These are phyloP conservation scores for Leptinotarsa rubiginosa DNA, from an alignment of 2,888 invertebrate species.

Conservation along the genomic window DNA sequence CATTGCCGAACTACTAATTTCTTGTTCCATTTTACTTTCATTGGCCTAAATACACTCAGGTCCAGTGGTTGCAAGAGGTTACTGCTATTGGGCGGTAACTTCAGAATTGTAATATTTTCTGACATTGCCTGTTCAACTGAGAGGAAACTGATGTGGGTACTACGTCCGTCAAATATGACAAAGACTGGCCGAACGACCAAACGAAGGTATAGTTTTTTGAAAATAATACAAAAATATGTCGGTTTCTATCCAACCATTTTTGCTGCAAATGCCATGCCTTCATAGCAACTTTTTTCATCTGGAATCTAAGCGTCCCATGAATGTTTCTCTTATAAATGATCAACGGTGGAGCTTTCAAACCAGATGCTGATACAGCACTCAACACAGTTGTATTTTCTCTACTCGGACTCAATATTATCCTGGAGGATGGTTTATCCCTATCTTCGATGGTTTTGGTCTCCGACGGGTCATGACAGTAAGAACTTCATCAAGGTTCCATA, in stretches of 20 bases:
- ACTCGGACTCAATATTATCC: constrained; percentile 31
- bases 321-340: constrained; percentile 28
- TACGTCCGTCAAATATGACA: constrained; percentile 57
- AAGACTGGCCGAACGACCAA: constrained; percentile 54
- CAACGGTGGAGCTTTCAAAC: constrained; percentile 11
- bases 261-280: constrained; percentile 31
- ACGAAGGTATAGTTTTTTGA: constrained; percentile 50
- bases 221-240: constrained; percentile 57
- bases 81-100: constrained; percentile 56
- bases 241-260: constrained; percentile 53
- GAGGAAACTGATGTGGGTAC: constrained; percentile 48
- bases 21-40: constrained; percentile 12
- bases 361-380: constrained; percentile 22
- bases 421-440: constrained; percentile 24
- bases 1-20: constrained; percentile 2
- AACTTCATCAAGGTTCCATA: constrained; percentile 41
- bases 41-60: constrained; percentile 29
- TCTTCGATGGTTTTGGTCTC: constrained; percentile 40
- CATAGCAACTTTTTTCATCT: constrained; percentile 10
- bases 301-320: constrained; percentile 19
- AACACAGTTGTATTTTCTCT: constrained; percentile 31
- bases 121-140: constrained; percentile 24
- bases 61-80: constrained; percentile 54
- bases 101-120: constrained; percentile 41
- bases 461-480: constrained; percentile 35